Evolutionary conservation across 2,113 vertebrate species (phyloP).

Genomic region (Chunga burmeisteri): DNA sequence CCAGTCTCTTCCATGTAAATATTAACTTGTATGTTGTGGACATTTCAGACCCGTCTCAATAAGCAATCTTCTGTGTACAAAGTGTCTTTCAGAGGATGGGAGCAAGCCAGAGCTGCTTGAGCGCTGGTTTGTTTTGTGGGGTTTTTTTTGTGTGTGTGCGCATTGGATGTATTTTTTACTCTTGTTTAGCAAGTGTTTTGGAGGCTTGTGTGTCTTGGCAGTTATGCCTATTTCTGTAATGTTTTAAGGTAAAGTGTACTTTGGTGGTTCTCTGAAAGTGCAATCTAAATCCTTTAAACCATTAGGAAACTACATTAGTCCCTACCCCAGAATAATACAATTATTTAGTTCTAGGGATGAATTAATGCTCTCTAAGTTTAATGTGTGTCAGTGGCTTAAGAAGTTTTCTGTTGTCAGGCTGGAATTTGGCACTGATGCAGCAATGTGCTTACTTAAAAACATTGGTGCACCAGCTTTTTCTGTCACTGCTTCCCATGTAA

Average conservation of each 20-base stretch:
- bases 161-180: not conserved
- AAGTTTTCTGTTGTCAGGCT: not conserved
- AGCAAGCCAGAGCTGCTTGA: not conserved
- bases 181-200: not conserved
- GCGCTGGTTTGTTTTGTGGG: not conserved
- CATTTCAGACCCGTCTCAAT: not conserved
- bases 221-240: not conserved
- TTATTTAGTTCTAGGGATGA: not conserved
- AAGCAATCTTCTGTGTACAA: not conserved
- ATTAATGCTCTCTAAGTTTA: not conserved
- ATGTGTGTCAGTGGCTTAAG: not conserved
- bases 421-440: not conserved
- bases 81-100: not conserved
- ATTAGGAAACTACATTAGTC: not conserved
- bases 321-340: not conserved
- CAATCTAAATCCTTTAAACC: not conserved
- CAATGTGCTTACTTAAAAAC: not conserved
- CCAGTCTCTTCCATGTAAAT: not conserved
- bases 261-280: not conserved
- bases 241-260: not conserved
- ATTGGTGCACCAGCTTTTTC: not conserved
- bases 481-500: not conserved
- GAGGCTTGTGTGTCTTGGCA: not conserved
- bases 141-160: rapidly evolving
- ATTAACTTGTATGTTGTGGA: rapidly evolving